Base-by-base conservation (phyloP, 2,113 vertebrate species). In the Falcunculus frontatus region DNA sequence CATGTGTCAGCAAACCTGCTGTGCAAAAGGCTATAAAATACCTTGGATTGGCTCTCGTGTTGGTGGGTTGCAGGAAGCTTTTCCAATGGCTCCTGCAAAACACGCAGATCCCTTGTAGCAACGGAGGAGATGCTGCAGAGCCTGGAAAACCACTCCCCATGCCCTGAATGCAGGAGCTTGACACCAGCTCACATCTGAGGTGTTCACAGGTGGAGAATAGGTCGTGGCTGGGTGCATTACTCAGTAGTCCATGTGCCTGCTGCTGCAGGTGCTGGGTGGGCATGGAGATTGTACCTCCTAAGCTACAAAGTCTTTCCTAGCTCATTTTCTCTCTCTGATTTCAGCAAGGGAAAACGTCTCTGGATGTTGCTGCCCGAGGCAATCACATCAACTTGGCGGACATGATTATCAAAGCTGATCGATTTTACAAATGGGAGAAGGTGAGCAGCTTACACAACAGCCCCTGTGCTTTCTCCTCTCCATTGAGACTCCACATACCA, bases 351-450 rank as follows among this genome's bases (percentile, higher is more conserved):
- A 99, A 99, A 95, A 98, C 98, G 0, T 98, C 98, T 35, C 95
- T 99, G 96, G 99, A 98, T 29, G 98, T 99, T 8, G 99, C 99
- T 7, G 98, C 98, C 23, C 97, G 98, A 94, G 98, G 98, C 79
- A 99, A 98, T 96, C 98, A 99, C 16, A 82, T 99, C 84, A 97
- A 97, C 93, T 52, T 99, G 94, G 98, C 97, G 1, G 99, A 99
- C 95, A 99, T 99, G 99, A 99, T 99, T 90, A 98, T 99, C 93
- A 99, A 99, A 98, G 99, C 99, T 0, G 98, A 99, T 57, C 97
- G 98, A 11, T 99, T 99, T 97, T 99, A 99, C 96, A 98, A 97
- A 41, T 98, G 98, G 98, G 97, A 98, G 91, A 98, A 99, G 98
- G 99, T 98, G 97, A 73, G 86, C 55, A 73, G 44, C 33, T 84